phyloP scores from a whole-genome alignment of 2,888 invertebrate genomes.

The Gastrophysa polygoni region DNA sequence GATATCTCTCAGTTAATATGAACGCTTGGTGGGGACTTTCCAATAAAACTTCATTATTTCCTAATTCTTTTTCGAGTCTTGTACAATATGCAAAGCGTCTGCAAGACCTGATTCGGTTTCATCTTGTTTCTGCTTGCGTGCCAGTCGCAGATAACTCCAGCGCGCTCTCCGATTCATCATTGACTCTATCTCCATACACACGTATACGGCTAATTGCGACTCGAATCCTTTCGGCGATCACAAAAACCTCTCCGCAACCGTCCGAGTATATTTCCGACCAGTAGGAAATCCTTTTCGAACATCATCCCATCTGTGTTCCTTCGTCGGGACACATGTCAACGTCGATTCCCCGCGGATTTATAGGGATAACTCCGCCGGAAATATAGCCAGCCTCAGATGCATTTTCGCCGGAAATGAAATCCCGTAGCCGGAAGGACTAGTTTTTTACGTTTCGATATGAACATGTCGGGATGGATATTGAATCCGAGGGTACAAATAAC shows the following conservation, averaged over 20 bases:
- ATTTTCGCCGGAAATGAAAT: constrained; percentile 61
- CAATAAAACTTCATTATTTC: background rate
- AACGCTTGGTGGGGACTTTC: constrained; percentile 20
- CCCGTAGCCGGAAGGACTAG: constrained; percentile 63
- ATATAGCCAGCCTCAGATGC: constrained; percentile 50
- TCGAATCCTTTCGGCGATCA: no score
- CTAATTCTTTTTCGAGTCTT: background rate
- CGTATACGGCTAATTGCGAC: no score
- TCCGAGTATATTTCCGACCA: background rate
- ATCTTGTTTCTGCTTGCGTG: constrained; percentile 54
- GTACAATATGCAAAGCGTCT: background rate
- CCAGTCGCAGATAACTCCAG: no score
- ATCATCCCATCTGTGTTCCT: background rate
- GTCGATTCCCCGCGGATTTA: constrained; percentile 64
- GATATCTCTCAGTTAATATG: no score
- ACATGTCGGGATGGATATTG: constrained; percentile 34
- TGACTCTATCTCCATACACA: no score
- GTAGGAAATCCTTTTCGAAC: constrained; percentile 1
- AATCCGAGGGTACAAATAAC: constrained; percentile 36
- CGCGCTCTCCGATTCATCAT: no score
- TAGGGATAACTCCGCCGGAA: constrained; percentile 64
- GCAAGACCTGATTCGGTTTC: constrained; percentile 8
- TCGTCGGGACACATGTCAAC: constrained; percentile 61
- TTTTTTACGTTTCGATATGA: constrained; percentile 55
- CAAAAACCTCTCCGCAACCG: no score